These are phyloP conservation scores for Nematopogon swammerdamellus DNA, from an alignment of 2,888 invertebrate genomes.

Conservation along the genomic window DNA sequence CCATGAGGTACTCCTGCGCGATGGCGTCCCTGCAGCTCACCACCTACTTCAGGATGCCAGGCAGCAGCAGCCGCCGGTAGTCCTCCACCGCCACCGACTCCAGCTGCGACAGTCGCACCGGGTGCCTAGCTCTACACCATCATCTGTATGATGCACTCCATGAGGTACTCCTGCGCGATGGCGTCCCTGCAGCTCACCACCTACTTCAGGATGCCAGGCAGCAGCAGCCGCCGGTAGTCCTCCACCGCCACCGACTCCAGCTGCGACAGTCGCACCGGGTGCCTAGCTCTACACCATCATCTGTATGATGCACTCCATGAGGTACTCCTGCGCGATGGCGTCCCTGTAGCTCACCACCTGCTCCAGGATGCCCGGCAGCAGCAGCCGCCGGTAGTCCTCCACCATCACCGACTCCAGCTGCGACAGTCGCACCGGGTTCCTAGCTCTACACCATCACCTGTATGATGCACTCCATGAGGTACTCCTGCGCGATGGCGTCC, in stretches of 20 bases:
- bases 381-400: constrained; percentile 85
- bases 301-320: constrained; percentile 99
- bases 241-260: constrained; percentile 91
- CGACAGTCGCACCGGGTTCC: constrained; percentile 93
- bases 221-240: constrained; percentile 84
- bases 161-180: constrained; percentile 98
- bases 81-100: constrained; percentile 91
- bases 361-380: constrained; percentile 94
- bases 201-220: constrained; percentile 97
- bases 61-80: constrained; percentile 89
- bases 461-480: constrained; percentile 98
- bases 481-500: constrained; percentile 98
- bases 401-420: constrained; percentile 93
- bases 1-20: constrained; percentile 99
- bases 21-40: constrained; percentile 98
- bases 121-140: constrained; percentile 97
- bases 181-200: constrained; percentile 97
- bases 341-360: constrained; percentile 98
- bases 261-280: constrained; percentile 93
- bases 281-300: constrained; percentile 97
- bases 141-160: constrained; percentile 98
- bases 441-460: constrained; percentile 98
- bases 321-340: constrained; percentile 98
- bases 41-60: constrained; percentile 96
- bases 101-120: constrained; percentile 93